Evolutionary conservation across 2,888 invertebrate genomes (phyloP), one percentile per base, ranked within the genome.

Genomic region (Agrotis exclamationis): DNA sequence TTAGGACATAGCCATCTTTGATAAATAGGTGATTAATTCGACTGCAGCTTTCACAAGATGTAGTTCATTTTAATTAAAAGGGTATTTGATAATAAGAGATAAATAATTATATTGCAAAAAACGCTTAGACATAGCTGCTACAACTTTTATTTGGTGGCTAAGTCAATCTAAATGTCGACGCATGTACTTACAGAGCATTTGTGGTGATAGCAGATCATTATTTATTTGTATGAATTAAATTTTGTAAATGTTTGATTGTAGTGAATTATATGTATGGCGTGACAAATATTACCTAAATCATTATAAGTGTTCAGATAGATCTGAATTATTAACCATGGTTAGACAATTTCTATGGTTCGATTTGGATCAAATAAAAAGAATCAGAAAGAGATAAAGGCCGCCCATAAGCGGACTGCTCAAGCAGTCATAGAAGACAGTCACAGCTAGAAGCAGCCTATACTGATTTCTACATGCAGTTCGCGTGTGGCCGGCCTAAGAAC

Each of bases 131-230:
- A 13, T 56, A 56, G 33, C n/a, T 33, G 56, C 33, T 56, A 33
- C 13, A n/a, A 33, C 33, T 6, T 33, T 33, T 20, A 56, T 33
- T 33, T 56, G 33, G 56, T 33, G 33, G 56, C 33, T n/a, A 33
- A 56, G n/a, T 56, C 33, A 56, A 13, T 33, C 9, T 54, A 33
- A 56, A 14, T 56, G 13, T n/a, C 33, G 6, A n/a, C 13, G 2
- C 6, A 6, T n/a, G 56, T 56, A 56, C 56, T 33, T 56, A 56
- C 33, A 7, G 56, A 56, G 56, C 33, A 54, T 28, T 56, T 56
- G 39, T 56, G 56, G 20, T 56, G n/a, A 1, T 33, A 33, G 6
- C 33, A 33, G n/a, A 56, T 56, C n/a, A 28, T 28, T 54, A 54
- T n/a, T 54, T n/a, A n/a, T 54, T 28, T 11, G 4, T 28, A 18